phyloP scores from a whole-genome alignment of 2,113 vertebrate genomes.

The Ictidomys tridecemlineatus region DNA sequence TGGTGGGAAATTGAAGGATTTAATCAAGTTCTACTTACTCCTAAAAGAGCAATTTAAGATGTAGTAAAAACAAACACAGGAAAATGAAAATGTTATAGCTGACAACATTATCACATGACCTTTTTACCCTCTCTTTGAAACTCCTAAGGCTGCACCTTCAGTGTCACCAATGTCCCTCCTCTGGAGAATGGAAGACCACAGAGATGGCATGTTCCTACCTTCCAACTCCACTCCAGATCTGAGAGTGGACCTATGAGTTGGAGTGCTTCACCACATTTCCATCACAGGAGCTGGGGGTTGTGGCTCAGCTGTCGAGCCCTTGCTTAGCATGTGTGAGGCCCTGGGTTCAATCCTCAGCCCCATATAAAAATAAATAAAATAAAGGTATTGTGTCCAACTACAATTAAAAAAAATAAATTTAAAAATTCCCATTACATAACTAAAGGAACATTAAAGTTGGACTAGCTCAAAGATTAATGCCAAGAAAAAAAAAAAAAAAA shows the following conservation, averaged over 20 bases:
- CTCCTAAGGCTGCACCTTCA: not conserved
- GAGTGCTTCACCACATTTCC: slow-evolving; percentile 6
- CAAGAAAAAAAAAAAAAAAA: not conserved
- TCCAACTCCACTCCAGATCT: not conserved
- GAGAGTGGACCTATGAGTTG: not conserved
- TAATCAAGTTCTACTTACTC: not conserved
- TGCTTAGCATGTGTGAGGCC: too few species aligned
- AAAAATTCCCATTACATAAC: slow-evolving; percentile 43
- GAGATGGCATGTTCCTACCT: not conserved
- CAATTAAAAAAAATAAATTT: too few species aligned
- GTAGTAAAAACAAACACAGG: not conserved
- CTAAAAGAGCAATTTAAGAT: slow-evolving; percentile 9
- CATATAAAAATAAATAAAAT: too few species aligned
- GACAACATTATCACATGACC: not conserved
- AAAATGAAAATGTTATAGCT: not conserved
- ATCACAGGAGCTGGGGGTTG: not conserved
- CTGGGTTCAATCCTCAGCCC: too few species aligned
- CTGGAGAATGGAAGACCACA: not conserved
- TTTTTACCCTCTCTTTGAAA: not conserved
- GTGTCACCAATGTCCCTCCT: not conserved
- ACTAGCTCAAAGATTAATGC: not conserved
- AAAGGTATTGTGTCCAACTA: too few species aligned
- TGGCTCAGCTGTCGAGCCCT: too few species aligned
- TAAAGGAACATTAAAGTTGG: slow-evolving; percentile 40
- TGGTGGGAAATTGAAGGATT: not conserved